Conservation (phyloP, 2,797 vertebrate genomes). For the Platalea minor region DNA sequence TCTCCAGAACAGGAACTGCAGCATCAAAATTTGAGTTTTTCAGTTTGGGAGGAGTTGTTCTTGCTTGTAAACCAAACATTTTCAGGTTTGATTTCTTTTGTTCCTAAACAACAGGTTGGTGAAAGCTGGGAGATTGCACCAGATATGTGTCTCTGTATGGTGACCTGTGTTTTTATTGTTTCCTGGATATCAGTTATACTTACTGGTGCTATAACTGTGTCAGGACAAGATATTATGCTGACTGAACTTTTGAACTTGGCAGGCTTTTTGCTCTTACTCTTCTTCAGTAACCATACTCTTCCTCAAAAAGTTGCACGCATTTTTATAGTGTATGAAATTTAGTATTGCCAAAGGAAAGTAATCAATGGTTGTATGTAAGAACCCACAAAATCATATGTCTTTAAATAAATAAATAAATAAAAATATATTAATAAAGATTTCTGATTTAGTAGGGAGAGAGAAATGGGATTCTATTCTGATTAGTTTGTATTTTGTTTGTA, state of each 20-base stretch:
- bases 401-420: background rate
- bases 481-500: background rate
- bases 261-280: background rate
- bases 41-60: accelerated
- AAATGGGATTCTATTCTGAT: background rate
- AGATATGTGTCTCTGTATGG: too few relatives aligned
- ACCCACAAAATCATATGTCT: background rate
- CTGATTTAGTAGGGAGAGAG: background rate
- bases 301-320: background rate
- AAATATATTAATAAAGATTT: background rate
- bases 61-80: background rate
- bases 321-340: background rate
- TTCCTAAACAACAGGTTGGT: background rate
- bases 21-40: background rate
- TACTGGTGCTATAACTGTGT: background rate
- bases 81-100: background rate
- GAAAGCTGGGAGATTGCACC: background rate
- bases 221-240: background rate
- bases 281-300: background rate
- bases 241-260: background rate
- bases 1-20: background rate
- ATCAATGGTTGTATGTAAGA: background rate
- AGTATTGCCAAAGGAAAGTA: background rate
- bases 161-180: background rate
- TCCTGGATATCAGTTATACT: background rate